Conservation (phyloP, 2,113 vertebrate species). For the Paracanthobrama guichenoti region DNA sequence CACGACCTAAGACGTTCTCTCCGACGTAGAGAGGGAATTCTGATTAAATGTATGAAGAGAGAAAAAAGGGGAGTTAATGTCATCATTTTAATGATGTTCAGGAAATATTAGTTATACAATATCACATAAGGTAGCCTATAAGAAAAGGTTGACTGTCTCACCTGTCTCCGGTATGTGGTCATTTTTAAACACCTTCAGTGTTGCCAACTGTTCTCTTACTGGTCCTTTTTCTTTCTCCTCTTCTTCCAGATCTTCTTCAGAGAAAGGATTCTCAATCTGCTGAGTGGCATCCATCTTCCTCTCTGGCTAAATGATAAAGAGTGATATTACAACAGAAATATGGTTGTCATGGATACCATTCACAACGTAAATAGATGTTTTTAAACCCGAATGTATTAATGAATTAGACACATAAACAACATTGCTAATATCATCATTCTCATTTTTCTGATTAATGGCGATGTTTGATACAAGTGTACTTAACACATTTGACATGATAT, state of each 20-base stretch:
- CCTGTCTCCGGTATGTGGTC: constrained; percentile 72
- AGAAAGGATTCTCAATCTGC: constrained; percentile 65
- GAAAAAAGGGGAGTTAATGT: not conserved
- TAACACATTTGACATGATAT: not conserved
- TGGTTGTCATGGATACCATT: not conserved
- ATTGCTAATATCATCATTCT: not conserved
- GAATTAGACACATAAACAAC: not conserved
- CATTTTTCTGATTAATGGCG: not conserved
- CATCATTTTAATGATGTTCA: not conserved
- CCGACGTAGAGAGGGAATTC: constrained; percentile 83
- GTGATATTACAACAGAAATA: not conserved
- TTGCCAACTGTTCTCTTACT: constrained; percentile 64
- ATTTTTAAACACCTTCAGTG: constrained; percentile 74
- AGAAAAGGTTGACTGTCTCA: constrained; percentile 42
- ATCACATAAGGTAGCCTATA: too few species aligned
- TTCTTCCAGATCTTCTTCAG: constrained; percentile 65
- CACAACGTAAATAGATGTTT: not conserved
- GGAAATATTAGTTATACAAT: not conserved
- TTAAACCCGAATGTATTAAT: too few species aligned
- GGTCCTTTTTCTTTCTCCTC: constrained; percentile 51
- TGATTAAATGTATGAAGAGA: constrained; percentile 55
- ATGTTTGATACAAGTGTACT: not conserved
- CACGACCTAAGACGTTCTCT: constrained; percentile 83
- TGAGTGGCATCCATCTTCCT: constrained; percentile 76
- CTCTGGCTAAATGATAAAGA: not conserved